Evolutionary conservation across 2,888 invertebrate species (phyloP).

Genomic region (Leptopilina syphax): DNA sequence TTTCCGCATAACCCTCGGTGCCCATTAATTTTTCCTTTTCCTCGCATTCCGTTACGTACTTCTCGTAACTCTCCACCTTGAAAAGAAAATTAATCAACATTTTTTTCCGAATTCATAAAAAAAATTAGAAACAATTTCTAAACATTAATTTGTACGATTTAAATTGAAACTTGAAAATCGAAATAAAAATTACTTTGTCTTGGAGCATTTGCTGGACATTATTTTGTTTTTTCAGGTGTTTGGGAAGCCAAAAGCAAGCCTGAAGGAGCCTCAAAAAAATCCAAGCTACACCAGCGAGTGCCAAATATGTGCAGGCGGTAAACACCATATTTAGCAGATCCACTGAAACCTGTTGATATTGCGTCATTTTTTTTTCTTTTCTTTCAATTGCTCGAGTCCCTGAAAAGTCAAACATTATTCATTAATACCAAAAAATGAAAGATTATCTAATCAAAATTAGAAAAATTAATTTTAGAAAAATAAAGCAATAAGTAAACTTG

Average conservation of each 20-base stretch:
- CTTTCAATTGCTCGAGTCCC: slow-evolving; percentile 43
- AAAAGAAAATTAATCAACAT: neutral
- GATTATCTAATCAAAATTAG: too few relatives aligned
- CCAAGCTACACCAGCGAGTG: slow-evolving; percentile 82
- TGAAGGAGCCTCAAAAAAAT: slow-evolving; percentile 82
- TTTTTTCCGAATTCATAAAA: neutral
- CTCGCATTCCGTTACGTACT: slow-evolving; percentile 71
- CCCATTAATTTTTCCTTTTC: slow-evolving; percentile 64
- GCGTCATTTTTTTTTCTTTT: slow-evolving; percentile 76
- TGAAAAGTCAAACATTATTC: slow-evolving; percentile 48
- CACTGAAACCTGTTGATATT: slow-evolving; percentile 83
- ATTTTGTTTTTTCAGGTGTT: slow-evolving; percentile 80
- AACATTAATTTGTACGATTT: too few relatives aligned
- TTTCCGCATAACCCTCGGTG: slow-evolving; percentile 41
- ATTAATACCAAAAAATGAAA: neutral
- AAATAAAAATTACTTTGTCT: slow-evolving; percentile 76
- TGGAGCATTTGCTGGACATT: slow-evolving; percentile 78
- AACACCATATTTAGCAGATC: slow-evolving; percentile 84
- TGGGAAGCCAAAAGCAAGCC: slow-evolving; percentile 83
- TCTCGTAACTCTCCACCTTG: slow-evolving; percentile 71
- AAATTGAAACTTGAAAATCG: neutral
- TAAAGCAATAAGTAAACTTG: neutral
- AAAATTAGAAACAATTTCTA: neutral
- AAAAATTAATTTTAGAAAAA: neutral
- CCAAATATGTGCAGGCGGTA: slow-evolving; percentile 81